Percentiles rank a stretch among this genome's conserved stretches.
Evolutionary conservation across 2,113 vertebrate genomes (phyloP).

Genomic region (Thamnaconus septentrionalis): DNA sequence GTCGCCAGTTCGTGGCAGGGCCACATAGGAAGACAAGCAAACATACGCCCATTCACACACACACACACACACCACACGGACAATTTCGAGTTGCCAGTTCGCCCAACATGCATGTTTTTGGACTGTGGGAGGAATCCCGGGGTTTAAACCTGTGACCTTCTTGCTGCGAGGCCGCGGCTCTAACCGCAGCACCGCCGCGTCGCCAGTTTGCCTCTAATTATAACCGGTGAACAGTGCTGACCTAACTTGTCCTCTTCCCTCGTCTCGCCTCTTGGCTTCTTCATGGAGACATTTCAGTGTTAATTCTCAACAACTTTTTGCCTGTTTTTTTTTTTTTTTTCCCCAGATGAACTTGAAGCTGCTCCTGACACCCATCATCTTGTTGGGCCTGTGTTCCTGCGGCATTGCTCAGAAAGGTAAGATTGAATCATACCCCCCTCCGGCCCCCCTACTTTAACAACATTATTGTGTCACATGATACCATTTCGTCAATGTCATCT

Average conservation of each 20-base stretch:
- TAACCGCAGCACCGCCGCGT: too few relatives aligned
- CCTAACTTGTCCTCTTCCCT: slow-evolving; percentile 25
- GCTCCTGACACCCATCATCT: slow-evolving; percentile 53
- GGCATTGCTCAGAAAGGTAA: slow-evolving; percentile 74
- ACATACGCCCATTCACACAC: too few relatives aligned
- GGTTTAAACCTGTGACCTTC: too few relatives aligned
- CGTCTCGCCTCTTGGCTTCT: neutral
- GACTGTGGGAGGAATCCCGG: too few relatives aligned
- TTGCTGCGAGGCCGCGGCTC: too few relatives aligned
- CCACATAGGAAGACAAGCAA: too few relatives aligned
- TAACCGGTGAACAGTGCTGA: slow-evolving; percentile 32
- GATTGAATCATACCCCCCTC: neutral
- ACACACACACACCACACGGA: too few relatives aligned
- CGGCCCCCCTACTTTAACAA: neutral
- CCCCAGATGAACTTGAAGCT: slow-evolving; percentile 80
- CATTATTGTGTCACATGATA: neutral
- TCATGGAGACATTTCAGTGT: neutral
- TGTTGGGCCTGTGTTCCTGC: slow-evolving; percentile 63
- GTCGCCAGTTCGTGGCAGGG: too few relatives aligned
- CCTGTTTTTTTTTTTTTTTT: slow-evolving; percentile 18
- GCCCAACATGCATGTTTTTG: too few relatives aligned
- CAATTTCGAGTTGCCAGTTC: too few relatives aligned
- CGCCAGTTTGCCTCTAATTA: slow-evolving; percentile 28
- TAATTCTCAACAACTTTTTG: neutral
- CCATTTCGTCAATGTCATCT: slow-evolving; percentile 17